These are phyloP conservation scores for Harmothoe impar DNA, from an alignment of 2,888 invertebrate genomes.

Conservation along the genomic window DNA sequence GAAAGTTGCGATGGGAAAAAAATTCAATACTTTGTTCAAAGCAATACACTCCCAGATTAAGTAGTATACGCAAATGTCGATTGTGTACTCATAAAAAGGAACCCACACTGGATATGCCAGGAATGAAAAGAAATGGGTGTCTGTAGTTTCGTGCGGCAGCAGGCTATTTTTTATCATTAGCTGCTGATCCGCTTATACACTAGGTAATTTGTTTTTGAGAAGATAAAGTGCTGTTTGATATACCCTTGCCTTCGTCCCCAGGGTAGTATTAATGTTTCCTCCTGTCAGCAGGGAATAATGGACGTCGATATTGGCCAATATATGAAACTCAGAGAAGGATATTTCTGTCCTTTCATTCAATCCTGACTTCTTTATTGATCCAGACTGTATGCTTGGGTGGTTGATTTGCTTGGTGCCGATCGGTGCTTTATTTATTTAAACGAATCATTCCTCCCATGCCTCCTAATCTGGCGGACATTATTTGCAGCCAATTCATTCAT, in stretches of 20 bases:
- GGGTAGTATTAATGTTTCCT: constrained; percentile 1
- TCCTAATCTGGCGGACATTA: background rate
- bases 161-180: background rate
- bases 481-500: constrained; percentile 4
- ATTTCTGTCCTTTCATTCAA: background rate
- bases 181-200: background rate
- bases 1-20: background rate
- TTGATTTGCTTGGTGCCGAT: background rate
- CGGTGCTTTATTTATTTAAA: constrained; percentile 28
- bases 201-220: background rate
- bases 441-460: background rate
- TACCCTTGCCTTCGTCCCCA: background rate
- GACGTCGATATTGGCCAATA: background rate
- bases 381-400: constrained; percentile 9
- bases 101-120: background rate
- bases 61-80: constrained; percentile 25
- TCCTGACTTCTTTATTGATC: constrained; percentile 39
- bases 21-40: background rate
- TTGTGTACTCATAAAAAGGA: background rate
- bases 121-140: background rate
- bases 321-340: background rate
- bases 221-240: constrained; percentile 20
- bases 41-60: background rate
- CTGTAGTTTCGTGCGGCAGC: background rate
- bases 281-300: background rate